phyloP scores from a whole-genome alignment of 1,140 invertebrate genomes.

The Zaprionus davidi region DNA sequence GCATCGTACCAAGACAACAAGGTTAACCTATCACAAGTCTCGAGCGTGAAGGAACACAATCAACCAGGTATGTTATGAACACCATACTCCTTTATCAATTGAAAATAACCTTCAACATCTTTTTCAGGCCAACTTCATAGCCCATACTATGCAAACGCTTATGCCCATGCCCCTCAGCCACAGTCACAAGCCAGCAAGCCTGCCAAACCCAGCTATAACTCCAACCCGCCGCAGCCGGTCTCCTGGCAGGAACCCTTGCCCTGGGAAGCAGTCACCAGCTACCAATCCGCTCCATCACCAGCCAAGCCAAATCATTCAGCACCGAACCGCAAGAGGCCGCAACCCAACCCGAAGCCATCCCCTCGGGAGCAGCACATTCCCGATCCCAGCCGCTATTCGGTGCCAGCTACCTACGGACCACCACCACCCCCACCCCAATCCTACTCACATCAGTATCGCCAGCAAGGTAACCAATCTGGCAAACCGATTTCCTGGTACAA shows the following conservation, averaged over 20 bases:
- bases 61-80: conserved; percentile 30
- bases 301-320: conserved; percentile 5
- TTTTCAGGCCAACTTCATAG: conserved; percentile 23
- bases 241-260: conserved; percentile 59
- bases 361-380: not conserved
- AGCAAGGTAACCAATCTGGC: not conserved
- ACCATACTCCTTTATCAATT: not conserved
- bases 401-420: conserved; percentile 11
- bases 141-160: conserved; percentile 24
- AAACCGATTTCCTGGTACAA: conserved; percentile 39
- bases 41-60: conserved; percentile 42
- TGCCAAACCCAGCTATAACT: conserved; percentile 8
- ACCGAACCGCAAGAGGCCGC: not conserved
- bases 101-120: not conserved
- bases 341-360: conserved; percentile 16
- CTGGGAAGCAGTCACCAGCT: conserved; percentile 45
- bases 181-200: not conserved
- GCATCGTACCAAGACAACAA: conserved; percentile 1
- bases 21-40: conserved; percentile 39
- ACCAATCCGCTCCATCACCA: conserved; percentile 35
- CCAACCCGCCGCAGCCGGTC: conserved; percentile 19
- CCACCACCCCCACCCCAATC: conserved; percentile 11
- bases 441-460: conserved; percentile 16
- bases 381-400: conserved; percentile 2
- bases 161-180: conserved; percentile 36